phyloP scores from a whole-genome alignment of 2,797 vertebrate species.

The Danio albolineatus region DNA sequence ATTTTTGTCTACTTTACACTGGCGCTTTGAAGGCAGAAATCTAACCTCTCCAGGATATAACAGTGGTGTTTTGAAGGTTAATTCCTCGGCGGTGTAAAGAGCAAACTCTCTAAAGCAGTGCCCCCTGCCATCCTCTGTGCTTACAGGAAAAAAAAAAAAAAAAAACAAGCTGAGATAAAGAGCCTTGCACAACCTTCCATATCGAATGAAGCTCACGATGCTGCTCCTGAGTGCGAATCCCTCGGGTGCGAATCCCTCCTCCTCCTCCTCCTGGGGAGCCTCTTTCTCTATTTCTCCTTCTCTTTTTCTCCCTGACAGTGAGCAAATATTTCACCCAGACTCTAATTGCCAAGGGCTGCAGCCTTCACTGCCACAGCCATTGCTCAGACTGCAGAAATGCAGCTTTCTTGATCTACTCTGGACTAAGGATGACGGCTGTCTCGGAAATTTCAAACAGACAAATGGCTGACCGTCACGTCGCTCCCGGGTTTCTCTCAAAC shows the following conservation, averaged over 20 bases:
- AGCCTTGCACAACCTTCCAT: constrained; percentile 42
- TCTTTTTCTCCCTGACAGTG: constrained; percentile 29
- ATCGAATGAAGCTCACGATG: constrained; percentile 28
- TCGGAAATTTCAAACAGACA: constrained; percentile 58
- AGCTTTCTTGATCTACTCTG: constrained; percentile 32
- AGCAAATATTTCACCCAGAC: constrained; percentile 64
- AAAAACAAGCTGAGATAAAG: constrained; percentile 36
- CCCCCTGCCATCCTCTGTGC: constrained; percentile 40
- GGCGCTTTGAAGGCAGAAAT: constrained; percentile 39
- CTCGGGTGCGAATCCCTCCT: constrained; percentile 11
- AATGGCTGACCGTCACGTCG: constrained; percentile 48
- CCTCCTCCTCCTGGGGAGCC: constrained; percentile 16
- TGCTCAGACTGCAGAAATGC: constrained; percentile 49
- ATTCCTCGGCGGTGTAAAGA: constrained; percentile 50
- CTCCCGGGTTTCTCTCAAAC: constrained; percentile 31
- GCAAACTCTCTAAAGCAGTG: constrained; percentile 41
- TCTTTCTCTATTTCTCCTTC: constrained; percentile 38
- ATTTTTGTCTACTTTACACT: constrained; percentile 41
- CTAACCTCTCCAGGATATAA: constrained; percentile 52
- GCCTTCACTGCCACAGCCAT: constrained; percentile 12
- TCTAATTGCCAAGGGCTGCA: constrained; percentile 59
- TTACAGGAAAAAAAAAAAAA: constrained; percentile 44
- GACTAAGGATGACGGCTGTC: constrained; percentile 34
- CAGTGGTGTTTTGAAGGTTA: constrained; percentile 50
- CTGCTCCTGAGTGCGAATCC: constrained; percentile 45